Evolutionary conservation across 2,113 vertebrate species (phyloP).

Genomic region (Brachirus orientalis): DNA sequence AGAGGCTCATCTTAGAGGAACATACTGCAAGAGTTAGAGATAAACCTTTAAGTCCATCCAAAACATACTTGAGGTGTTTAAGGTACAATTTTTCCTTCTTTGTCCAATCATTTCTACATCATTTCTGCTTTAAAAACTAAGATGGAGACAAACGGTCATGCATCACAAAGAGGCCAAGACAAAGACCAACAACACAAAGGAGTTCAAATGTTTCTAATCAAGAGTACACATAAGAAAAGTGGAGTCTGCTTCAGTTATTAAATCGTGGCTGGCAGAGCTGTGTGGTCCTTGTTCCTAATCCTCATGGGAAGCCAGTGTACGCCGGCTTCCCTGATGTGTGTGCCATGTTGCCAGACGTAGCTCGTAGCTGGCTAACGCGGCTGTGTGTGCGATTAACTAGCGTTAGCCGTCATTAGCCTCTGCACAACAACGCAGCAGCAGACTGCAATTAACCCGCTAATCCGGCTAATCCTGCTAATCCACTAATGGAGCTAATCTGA

Average conservation of each 20-base stretch:
- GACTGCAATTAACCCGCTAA: constrained; percentile 81
- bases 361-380: constrained; percentile 64
- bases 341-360: constrained; percentile 79
- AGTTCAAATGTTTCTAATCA: constrained; percentile 14
- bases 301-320: constrained; percentile 72
- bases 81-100: no score
- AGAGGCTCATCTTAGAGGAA: no score
- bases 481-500: constrained; percentile 81
- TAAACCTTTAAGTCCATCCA: no score
- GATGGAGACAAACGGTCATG: background rate
- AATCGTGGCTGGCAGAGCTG: constrained; percentile 37
- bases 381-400: constrained; percentile 77
- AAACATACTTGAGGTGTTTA: no score
- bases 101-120: no score
- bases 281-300: constrained; percentile 66
- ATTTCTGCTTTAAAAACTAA: no score
- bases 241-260: constrained; percentile 13
- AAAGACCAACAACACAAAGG: background rate
- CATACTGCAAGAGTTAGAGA: no score
- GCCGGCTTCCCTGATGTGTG: constrained; percentile 66
- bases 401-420: constrained; percentile 78
- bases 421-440: constrained; percentile 71
- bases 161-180: background rate
- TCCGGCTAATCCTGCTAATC: constrained; percentile 77
- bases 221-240: background rate